These are phyloP conservation scores for Eurois occulta DNA, from an alignment of 2,888 invertebrate species.

Conservation along the genomic window DNA sequence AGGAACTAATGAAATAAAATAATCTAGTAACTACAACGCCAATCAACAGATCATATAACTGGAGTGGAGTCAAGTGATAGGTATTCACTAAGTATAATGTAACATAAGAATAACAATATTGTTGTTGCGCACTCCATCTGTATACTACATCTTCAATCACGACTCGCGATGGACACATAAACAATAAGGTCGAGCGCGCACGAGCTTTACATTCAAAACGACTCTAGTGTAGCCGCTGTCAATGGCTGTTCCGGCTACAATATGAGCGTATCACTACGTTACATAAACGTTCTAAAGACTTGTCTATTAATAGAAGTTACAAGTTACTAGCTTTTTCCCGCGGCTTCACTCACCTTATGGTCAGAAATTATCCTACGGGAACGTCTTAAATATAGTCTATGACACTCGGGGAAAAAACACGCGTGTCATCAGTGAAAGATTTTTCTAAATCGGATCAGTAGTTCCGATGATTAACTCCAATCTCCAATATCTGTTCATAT, in stretches of 20 bases:
- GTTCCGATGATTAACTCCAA: too few species aligned
- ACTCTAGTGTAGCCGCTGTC: background rate
- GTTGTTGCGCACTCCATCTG: slow-evolving; percentile 7
- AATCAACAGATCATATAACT: background rate
- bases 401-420: background rate
- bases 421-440: background rate
- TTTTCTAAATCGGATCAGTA: background rate
- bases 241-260: background rate
- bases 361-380: background rate
- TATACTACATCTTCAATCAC: slow-evolving; percentile 30
- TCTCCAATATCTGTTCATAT: too few species aligned
- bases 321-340: background rate
- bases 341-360: background rate
- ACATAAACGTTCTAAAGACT: background rate
- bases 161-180: slow-evolving; percentile 10
- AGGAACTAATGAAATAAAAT: too few species aligned
- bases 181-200: slow-evolving; percentile 32
- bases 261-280: background rate
- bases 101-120: background rate
- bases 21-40: background rate
- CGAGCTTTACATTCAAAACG: background rate
- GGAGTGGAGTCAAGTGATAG: background rate
- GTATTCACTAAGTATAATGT: background rate
- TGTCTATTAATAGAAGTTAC: background rate
- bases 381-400: background rate